Conservation (phyloP, 2,888 invertebrate genomes). For the Ditylenchus weischeri region DNA sequence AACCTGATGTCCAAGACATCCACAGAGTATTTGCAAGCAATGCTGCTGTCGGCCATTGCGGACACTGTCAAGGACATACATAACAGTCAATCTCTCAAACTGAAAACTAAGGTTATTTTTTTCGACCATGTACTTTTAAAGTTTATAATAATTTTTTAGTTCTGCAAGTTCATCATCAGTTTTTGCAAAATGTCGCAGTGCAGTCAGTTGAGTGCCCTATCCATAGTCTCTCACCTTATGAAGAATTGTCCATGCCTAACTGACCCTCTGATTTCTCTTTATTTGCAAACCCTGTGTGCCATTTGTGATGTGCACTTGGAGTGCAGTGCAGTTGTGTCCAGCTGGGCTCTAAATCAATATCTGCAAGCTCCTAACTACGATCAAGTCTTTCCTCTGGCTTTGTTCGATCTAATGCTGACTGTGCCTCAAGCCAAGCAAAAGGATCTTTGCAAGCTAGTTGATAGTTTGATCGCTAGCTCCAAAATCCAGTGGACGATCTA, state of each 20-base stretch:
- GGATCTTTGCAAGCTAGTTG: neutral
- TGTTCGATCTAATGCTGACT: conserved; percentile 14
- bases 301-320: conserved; percentile 19
- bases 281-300: conserved; percentile 18
- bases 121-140: neutral
- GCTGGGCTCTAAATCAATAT: conserved; percentile 9
- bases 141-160: neutral
- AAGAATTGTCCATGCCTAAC: neutral
- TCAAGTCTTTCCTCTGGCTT: neutral
- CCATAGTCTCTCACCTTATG: neutral
- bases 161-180: neutral
- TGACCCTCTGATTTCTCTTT: neutral
- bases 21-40: conserved; percentile 13
- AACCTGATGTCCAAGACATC: conserved; percentile 3
- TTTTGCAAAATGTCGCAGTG: conserved; percentile 9
- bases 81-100: conserved; percentile 5
- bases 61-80: neutral
- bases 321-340: conserved; percentile 11
- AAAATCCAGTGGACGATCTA: conserved; percentile 23
- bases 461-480: neutral
- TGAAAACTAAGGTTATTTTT: neutral
- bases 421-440: conserved; percentile 7
- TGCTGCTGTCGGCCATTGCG: conserved; percentile 9
- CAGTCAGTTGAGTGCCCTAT: neutral
- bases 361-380: conserved; percentile 2